A percentile compares a stretch with the other conserved stretches of the same genome.
These are phyloP conservation scores for Cynocephalus volans DNA, from an alignment of 2,113 vertebrate genomes.

Conservation along the genomic window DNA sequence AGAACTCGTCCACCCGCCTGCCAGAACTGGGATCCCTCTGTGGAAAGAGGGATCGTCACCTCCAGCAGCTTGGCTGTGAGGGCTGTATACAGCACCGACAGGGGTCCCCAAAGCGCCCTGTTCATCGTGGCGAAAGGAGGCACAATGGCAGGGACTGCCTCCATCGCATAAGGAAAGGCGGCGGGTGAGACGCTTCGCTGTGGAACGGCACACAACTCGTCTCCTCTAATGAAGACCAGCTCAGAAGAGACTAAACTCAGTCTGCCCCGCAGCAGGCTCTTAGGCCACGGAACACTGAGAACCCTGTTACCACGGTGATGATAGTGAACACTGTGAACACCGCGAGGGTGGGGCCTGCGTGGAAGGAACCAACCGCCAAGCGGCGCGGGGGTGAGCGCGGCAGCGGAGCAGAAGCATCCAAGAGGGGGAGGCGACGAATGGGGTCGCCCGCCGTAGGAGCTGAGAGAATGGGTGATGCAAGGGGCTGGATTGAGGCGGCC, in stretches of 20 bases:
- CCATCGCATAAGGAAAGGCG: background rate
- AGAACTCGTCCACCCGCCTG: background rate
- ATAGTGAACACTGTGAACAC: no score
- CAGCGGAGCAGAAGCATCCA: background rate
- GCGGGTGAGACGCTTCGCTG: background rate
- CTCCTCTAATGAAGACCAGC: no score
- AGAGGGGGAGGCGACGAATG: no score
- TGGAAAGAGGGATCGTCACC: conserved; percentile 74
- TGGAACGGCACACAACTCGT: background rate
- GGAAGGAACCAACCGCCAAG: background rate
- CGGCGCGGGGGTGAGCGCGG: no score
- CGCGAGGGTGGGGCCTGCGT: background rate
- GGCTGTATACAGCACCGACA: conserved; percentile 79
- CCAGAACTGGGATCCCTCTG: background rate
- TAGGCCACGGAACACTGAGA: no score
- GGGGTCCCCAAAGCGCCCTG: conserved; percentile 62
- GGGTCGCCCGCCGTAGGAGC: no score
- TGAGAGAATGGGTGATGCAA: fast-evolving
- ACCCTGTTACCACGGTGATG: no score
- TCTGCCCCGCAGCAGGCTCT: no score
- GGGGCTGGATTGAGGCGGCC: no score
- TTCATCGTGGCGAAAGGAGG: conserved; percentile 56
- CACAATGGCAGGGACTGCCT: conserved; percentile 50
- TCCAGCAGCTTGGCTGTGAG: conserved; percentile 80
- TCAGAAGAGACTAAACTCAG: no score